Conservation (phyloP, 2,888 invertebrate genomes). For the Thera britannica region DNA sequence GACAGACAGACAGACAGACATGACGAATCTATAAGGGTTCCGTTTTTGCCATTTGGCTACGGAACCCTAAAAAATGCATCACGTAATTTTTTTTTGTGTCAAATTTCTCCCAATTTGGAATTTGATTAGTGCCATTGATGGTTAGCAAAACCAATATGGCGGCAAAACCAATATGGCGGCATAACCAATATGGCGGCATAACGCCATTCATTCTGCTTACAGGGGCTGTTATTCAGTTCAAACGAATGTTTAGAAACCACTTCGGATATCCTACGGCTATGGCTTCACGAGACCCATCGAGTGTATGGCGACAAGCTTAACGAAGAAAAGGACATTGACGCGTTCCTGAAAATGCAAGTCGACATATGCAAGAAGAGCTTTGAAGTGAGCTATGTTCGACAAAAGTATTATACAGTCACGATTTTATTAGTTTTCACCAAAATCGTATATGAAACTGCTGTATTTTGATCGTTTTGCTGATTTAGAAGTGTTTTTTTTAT, state of each 20-base stretch:
- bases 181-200: background rate
- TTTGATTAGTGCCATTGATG: too few relatives aligned
- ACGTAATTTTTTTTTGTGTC: too few relatives aligned
- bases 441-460: background rate
- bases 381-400: conserved; percentile 82
- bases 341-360: conserved; percentile 93
- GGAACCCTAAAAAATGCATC: too few relatives aligned
- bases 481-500: background rate
- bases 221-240: conserved; percentile 96
- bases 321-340: conserved; percentile 96
- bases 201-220: conserved; percentile 18
- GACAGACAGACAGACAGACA: too few relatives aligned
- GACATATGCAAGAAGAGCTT: conserved; percentile 97
- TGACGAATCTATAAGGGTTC: too few relatives aligned
- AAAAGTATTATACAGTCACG: background rate
- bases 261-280: conserved; percentile 93
- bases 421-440: background rate
- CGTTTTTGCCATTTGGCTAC: too few relatives aligned
- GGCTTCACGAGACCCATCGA: conserved; percentile 97
- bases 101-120: too few relatives aligned
- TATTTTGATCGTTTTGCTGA: background rate
- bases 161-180: too few relatives aligned
- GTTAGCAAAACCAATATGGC: too few relatives aligned
- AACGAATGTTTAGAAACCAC: conserved; percentile 93
- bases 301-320: conserved; percentile 97